Percentiles rank a stretch among this genome's conserved stretches.
Evolutionary conservation across 2,888 invertebrate species (phyloP).

Genomic region (Colletes collaris): DNA sequence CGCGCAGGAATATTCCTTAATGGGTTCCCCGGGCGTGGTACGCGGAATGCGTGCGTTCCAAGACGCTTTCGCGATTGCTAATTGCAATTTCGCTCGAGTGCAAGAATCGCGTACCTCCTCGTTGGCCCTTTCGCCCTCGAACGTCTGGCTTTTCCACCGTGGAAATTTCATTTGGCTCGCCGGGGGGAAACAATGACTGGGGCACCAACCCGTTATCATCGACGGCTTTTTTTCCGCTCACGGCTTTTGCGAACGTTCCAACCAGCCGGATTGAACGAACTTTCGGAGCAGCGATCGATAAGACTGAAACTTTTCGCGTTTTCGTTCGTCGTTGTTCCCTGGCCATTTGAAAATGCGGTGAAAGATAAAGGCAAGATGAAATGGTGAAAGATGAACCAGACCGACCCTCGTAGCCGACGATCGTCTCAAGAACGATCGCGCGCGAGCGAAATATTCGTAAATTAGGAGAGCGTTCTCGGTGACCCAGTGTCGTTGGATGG

Average conservation of each 20-base stretch:
- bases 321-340: too few species aligned
- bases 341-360: too few species aligned
- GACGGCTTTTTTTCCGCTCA: neutral
- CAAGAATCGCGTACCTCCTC: slow-evolving; percentile 40
- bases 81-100: slow-evolving; percentile 65
- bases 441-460: too few species aligned
- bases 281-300: slow-evolving; percentile 17
- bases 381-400: too few species aligned
- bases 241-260: slow-evolving; percentile 14
- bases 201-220: neutral
- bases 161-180: neutral
- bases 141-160: slow-evolving; percentile 1
- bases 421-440: too few species aligned
- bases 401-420: too few species aligned
- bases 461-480: neutral
- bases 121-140: neutral
- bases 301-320: neutral
- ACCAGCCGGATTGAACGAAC: slow-evolving; percentile 32
- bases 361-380: too few species aligned
- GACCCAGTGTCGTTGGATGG: neutral
- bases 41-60: slow-evolving; percentile 63
- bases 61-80: slow-evolving; percentile 54
- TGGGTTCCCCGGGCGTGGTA: slow-evolving; percentile 58
- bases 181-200: too few species aligned
- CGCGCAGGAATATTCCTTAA: slow-evolving; percentile 73